A percentile compares a stretch with the other conserved stretches of the same genome.
These are phyloP conservation scores for Ia io DNA, from an alignment of 2,113 vertebrate species.

Conservation along the genomic window DNA sequence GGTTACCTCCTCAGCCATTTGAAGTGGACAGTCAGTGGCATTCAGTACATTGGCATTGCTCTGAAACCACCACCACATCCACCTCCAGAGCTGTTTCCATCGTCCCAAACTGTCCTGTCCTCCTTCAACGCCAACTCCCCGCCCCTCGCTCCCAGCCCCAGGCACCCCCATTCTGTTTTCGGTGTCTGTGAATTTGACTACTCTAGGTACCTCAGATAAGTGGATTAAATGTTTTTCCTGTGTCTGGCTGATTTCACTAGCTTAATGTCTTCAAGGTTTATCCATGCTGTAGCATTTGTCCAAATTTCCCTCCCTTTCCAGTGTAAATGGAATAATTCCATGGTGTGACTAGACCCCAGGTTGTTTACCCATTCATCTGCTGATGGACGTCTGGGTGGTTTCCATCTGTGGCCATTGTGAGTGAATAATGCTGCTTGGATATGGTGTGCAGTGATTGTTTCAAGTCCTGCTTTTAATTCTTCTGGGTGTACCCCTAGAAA, in stretches of 20 bases:
- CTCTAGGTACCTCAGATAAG: fast-evolving
- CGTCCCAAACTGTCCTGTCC: background rate
- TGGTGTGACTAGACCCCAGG: fast-evolving
- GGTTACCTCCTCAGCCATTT: too few relatives aligned
- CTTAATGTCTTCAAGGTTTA: background rate
- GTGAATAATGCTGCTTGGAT: fast-evolving
- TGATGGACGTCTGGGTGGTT: background rate
- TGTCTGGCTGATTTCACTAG: background rate
- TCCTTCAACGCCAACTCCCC: background rate
- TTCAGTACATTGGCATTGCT: fast-evolving
- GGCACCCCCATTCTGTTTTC: background rate
- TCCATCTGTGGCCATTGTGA: background rate
- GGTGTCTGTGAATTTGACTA: fast-evolving
- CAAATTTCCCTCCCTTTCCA: background rate
- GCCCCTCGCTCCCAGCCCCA: fast-evolving
- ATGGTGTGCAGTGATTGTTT: fast-evolving
- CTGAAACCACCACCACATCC: fast-evolving
- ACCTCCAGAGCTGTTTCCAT: background rate
- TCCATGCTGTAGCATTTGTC: background rate
- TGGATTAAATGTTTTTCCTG: background rate
- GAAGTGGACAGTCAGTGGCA: fast-evolving
- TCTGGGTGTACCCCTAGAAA: fast-evolving
- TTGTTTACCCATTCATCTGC: fast-evolving
- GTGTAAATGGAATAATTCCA: fast-evolving
- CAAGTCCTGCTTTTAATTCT: fast-evolving